Evolutionary conservation across 1,140 invertebrate genomes (phyloP).

Genomic region (Trachymyrmex cornetzi): DNA sequence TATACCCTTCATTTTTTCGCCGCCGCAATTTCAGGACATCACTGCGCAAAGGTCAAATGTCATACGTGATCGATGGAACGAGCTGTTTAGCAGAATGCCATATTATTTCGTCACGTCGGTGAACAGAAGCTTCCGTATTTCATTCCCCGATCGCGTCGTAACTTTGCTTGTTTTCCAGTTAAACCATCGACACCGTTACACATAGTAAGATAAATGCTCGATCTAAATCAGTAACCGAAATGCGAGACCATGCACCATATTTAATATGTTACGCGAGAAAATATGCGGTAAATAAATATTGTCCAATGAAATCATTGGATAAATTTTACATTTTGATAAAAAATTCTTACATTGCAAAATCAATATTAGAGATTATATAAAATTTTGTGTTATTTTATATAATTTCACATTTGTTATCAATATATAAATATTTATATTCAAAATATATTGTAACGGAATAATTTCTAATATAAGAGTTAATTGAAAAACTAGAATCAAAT

Average conservation of each 20-base stretch:
- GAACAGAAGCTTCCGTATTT: slow-evolving; percentile 57
- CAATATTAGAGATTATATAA: slow-evolving; percentile 11
- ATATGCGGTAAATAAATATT: slow-evolving; percentile 21
- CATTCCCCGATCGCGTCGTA: slow-evolving; percentile 48
- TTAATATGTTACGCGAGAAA: slow-evolving; percentile 29
- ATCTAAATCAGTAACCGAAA: slow-evolving; percentile 56
- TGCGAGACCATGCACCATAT: slow-evolving; percentile 35
- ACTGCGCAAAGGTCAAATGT: slow-evolving; percentile 38
- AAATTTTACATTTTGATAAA: slow-evolving; percentile 16
- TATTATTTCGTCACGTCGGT: slow-evolving; percentile 56
- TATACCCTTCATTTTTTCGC: slow-evolving; percentile 24
- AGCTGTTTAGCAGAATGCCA: slow-evolving; percentile 27
- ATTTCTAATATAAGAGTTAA: not conserved
- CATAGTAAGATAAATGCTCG: slow-evolving; percentile 42
- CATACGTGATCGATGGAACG: slow-evolving; percentile 42
- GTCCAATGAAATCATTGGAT: not conserved
- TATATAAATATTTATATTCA: not conserved
- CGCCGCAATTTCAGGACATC: slow-evolving; percentile 20
- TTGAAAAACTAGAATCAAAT: not conserved
- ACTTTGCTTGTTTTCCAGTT: slow-evolving; percentile 58
- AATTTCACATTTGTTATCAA: not conserved
- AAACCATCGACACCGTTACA: slow-evolving; percentile 45
- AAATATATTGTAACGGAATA: not conserved
- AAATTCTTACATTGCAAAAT: slow-evolving; percentile 14
- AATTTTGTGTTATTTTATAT: not conserved